Evolutionary conservation across 1,140 invertebrate genomes (phyloP), one percentile per base, ranked within the genome.

Genomic region (Pseudachorutes palmiensis): DNA sequence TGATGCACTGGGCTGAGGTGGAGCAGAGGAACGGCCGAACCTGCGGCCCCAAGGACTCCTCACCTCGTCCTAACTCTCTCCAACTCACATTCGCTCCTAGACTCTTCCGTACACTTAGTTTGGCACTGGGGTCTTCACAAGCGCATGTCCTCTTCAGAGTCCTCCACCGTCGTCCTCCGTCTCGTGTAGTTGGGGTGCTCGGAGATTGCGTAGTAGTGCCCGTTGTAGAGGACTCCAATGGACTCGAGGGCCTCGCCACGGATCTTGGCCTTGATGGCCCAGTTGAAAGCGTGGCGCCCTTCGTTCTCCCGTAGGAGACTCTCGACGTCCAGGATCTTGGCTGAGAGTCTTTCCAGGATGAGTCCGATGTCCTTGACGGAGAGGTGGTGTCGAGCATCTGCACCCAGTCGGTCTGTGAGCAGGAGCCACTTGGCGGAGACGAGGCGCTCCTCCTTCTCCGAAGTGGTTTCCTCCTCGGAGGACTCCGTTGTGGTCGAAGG

Each of bases 301-400:
- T 94, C 92, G 72, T 86, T 90, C 77, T 94, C 91, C 24, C 92
- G 83, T 79, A 94, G 91, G 66, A 95, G 80, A 63, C 90, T 83
- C 79, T 94, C 91, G 55, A 96, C 92, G 80, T 96, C 92, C 45
- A 96, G 81, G 59, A 96, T 94, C 80, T 94, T 94, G 2, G 90
- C 92, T 77, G 87, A 92, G 68, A 95, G 83, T 71, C 91, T 81
- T 77, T 96, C 92, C 67, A 96, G 82, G 74, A 95, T 95, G 77
- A 94, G 91, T 62, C 92, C 92, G 79, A 96, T 94, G 79, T 95
- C 92, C 78, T 94, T 93, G 79, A 95, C 92, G 75, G 88, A 91
- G 58, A 95, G 83, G 75, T 94, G 91, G 59, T 88, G 85, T 78
- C 92, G 92, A 80, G 92, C 90, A 75, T 94, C 91, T 70, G 92